A percentile compares a stretch with the other conserved stretches of the same genome.
Conservation (phyloP, 2,888 invertebrate genomes). For the Drosophila melanosoma region DNA sequence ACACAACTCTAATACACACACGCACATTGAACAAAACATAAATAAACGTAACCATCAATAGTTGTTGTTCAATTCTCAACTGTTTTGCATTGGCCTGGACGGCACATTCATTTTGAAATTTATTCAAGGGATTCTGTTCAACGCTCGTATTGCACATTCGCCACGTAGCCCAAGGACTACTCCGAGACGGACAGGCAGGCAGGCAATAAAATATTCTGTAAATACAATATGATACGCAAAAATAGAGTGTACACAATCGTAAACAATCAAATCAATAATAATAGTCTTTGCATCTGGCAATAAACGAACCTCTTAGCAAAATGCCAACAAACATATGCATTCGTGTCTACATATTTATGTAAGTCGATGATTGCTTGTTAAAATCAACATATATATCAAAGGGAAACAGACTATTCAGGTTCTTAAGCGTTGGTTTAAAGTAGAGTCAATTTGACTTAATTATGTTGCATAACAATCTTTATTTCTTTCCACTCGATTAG, state of each 20-base stretch:
- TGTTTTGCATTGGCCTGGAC: conserved; percentile 46
- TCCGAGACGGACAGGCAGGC: conserved; percentile 13
- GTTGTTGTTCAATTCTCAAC: conserved; percentile 66
- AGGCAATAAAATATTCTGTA: conserved; percentile 37
- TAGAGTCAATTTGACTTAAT: not conserved
- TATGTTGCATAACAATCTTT: not conserved
- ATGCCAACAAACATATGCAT: not conserved
- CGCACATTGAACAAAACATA: conserved; percentile 52
- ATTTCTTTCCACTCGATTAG: conserved; percentile 1
- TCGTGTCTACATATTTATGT: not conserved
- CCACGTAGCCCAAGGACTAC: conserved; percentile 14
- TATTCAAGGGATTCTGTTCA: conserved; percentile 40
- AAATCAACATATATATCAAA: conserved; percentile 25
- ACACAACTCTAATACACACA: conserved; percentile 6
- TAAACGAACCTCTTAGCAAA: conserved; percentile 27
- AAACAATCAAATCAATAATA: conserved; percentile 71
- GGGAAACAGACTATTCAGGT: not conserved
- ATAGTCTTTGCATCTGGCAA: conserved; percentile 39
- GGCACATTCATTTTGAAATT: conserved; percentile 64
- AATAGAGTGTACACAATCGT: conserved; percentile 51
- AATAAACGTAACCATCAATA: conserved; percentile 71
- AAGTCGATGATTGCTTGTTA: not conserved
- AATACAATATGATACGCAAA: conserved; percentile 38
- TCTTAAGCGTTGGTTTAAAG: not conserved
- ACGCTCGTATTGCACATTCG: conserved; percentile 34